These are phyloP conservation scores for Hemicrepidius hirtus DNA, from an alignment of 2,888 invertebrate species.

Conservation along the genomic window DNA sequence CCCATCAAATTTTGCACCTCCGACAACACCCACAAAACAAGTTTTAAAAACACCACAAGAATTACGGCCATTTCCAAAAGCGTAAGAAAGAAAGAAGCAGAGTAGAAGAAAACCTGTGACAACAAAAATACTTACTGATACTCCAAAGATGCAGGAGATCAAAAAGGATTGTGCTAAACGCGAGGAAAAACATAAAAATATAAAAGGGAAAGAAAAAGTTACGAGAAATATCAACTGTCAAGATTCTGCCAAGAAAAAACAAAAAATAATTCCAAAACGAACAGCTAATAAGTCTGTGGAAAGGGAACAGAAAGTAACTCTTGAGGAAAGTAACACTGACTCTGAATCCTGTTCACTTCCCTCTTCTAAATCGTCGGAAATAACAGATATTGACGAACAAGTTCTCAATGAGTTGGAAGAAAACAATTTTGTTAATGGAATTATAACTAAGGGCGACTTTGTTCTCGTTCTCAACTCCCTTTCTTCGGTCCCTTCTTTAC, in stretches of 20 bases:
- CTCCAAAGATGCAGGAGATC: neutral
- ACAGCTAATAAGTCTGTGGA: too few species aligned
- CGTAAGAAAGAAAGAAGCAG: neutral
- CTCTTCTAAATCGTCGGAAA: neutral
- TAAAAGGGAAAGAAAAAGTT: neutral
- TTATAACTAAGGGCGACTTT: too few species aligned
- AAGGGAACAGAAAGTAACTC: too few species aligned
- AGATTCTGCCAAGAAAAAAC: too few species aligned
- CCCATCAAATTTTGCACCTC: neutral
- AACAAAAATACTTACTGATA: neutral
- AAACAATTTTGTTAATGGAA: too few species aligned
- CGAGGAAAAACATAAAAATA: too few species aligned
- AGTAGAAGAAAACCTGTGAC: neutral
- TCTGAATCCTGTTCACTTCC: too few species aligned
- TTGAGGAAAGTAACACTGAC: too few species aligned
- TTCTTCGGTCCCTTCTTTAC: too few species aligned
- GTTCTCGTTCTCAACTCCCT: too few species aligned
- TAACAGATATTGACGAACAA: neutral
- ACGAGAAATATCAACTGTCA: neutral
- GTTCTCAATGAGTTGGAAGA: neutral
- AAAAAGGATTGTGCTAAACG: neutral
- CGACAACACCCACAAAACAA: neutral
- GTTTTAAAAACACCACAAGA: neutral
- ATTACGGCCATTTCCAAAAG: neutral
- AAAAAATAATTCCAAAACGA: neutral